phyloP scores from a whole-genome alignment of 2,888 invertebrate genomes.

The Anoplius nigerrimus region DNA sequence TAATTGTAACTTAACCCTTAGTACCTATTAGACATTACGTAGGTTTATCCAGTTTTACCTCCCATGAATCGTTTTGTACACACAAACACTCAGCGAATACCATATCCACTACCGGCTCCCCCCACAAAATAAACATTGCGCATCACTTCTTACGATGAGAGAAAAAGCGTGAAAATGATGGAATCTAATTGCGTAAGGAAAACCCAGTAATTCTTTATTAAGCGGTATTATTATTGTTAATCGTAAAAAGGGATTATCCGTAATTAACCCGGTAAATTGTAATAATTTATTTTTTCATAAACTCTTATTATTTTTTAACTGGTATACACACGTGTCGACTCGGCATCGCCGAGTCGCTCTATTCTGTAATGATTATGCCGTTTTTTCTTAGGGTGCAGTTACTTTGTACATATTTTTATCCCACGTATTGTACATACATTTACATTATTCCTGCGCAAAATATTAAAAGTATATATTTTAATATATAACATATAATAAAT shows the following conservation, averaged over 20 bases:
- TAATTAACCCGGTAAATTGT: slow-evolving; percentile 53
- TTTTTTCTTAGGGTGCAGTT: slow-evolving; percentile 67
- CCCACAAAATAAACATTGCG: slow-evolving; percentile 14
- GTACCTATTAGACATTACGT: slow-evolving; percentile 70
- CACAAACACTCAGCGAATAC: slow-evolving; percentile 30
- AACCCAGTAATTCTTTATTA: slow-evolving; percentile 37
- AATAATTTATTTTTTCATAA: slow-evolving; percentile 61
- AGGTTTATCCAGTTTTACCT: slow-evolving; percentile 69
- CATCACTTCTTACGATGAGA: slow-evolving; percentile 13
- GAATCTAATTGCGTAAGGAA: slow-evolving; percentile 24
- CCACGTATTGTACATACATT: slow-evolving; percentile 67
- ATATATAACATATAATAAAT: slow-evolving; percentile 74
- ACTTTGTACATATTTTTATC: slow-evolving; percentile 69
- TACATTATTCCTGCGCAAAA: slow-evolving; percentile 65
- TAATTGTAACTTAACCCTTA: slow-evolving; percentile 65
- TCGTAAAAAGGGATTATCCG: slow-evolving; percentile 47
- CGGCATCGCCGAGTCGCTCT: slow-evolving; percentile 15
- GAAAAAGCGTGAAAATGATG: slow-evolving; percentile 2
- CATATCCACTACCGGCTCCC: slow-evolving; percentile 11
- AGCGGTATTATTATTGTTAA: slow-evolving; percentile 62
- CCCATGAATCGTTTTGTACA: slow-evolving; percentile 44
- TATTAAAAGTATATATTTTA: slow-evolving; percentile 74
- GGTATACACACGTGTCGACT: too few relatives aligned
- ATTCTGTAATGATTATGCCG: slow-evolving; percentile 49
- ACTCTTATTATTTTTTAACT: slow-evolving; percentile 42